phyloP scores from a whole-genome alignment of 2,888 invertebrate species.

The Parochlus steinenii region DNA sequence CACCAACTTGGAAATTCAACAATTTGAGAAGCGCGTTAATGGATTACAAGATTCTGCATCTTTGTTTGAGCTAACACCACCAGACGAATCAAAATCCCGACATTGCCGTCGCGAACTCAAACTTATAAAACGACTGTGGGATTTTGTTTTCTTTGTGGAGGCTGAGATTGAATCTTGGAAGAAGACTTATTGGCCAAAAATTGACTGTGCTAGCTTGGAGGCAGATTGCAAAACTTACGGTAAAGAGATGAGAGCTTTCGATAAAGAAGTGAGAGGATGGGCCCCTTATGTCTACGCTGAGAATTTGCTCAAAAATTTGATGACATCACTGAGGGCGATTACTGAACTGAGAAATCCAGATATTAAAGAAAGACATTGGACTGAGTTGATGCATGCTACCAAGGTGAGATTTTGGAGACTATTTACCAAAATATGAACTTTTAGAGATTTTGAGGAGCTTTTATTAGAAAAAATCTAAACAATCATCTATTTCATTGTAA shows the following conservation, averaged over 20 bases:
- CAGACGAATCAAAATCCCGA: conserved; percentile 64
- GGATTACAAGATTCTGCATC: conserved; percentile 53
- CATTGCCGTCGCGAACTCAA: conserved; percentile 60
- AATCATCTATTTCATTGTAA: neutral
- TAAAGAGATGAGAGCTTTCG: conserved; percentile 62
- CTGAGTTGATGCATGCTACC: conserved; percentile 82
- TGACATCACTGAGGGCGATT: conserved; percentile 82
- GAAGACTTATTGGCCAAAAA: conserved; percentile 81
- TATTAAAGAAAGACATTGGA: conserved; percentile 86
- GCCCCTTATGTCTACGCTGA: conserved; percentile 69
- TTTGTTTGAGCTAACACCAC: conserved; percentile 72
- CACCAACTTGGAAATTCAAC: conserved; percentile 43
- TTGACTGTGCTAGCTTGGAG: conserved; percentile 89
- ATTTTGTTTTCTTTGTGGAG: conserved; percentile 65
- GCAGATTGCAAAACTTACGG: conserved; percentile 85
- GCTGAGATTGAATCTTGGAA: conserved; percentile 85
- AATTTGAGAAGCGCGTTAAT: conserved; percentile 50
- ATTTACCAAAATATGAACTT: too few relatives aligned
- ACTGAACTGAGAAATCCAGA: conserved; percentile 90
- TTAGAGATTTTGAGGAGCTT: neutral
- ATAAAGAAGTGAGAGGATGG: conserved; percentile 65
- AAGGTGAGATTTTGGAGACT: conserved; percentile 38
- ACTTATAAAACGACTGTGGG: conserved; percentile 71
- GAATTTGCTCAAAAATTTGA: conserved; percentile 71
- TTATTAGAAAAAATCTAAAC: neutral